A percentile compares a stretch with the other conserved stretches of the same genome.
Evolutionary conservation across 2,113 vertebrate genomes (phyloP).

Genomic region (Ameiurus melas): DNA sequence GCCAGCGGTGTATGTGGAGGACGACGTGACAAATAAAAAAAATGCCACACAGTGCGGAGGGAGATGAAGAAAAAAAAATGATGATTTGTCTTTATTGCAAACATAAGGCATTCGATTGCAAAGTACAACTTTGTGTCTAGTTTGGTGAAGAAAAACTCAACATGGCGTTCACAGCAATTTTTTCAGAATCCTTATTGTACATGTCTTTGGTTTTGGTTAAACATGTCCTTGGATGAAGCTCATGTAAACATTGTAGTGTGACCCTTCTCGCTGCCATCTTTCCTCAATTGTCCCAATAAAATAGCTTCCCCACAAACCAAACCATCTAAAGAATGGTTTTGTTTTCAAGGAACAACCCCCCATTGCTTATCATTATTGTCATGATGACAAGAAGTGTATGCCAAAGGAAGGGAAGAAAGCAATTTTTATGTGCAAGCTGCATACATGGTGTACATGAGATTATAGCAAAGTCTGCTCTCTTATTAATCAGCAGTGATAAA

Average conservation of each 20-base stretch:
- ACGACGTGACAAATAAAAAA: slow-evolving; percentile 56
- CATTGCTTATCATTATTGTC: slow-evolving; percentile 26
- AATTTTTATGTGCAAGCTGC: slow-evolving; percentile 23
- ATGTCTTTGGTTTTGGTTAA: slow-evolving; percentile 17
- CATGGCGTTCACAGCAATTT: background rate
- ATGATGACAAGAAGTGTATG: slow-evolving; percentile 8
- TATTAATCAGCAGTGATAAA: slow-evolving; percentile 60
- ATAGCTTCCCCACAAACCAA: slow-evolving; percentile 2
- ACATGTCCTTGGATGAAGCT: background rate
- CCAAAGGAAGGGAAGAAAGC: slow-evolving; percentile 9
- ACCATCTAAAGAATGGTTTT: background rate
- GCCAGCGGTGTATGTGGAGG: slow-evolving; percentile 68
- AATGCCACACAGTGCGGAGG: slow-evolving; percentile 32
- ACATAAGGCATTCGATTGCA: slow-evolving; percentile 3
- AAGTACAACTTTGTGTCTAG: background rate
- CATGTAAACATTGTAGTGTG: slow-evolving; percentile 11
- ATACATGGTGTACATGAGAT: slow-evolving; percentile 46
- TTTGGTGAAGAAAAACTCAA: slow-evolving; percentile 1
- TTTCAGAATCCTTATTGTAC: slow-evolving; percentile 8
- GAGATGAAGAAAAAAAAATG: background rate
- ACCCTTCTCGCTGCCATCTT: slow-evolving; percentile 6
- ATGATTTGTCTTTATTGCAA: slow-evolving; percentile 30
- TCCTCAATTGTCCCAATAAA: background rate
- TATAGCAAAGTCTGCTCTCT: slow-evolving; percentile 54
- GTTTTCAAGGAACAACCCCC: slow-evolving; percentile 11